phyloP scores from a whole-genome alignment of 2,113 vertebrate species.

The Gallinago jamesoni region DNA sequence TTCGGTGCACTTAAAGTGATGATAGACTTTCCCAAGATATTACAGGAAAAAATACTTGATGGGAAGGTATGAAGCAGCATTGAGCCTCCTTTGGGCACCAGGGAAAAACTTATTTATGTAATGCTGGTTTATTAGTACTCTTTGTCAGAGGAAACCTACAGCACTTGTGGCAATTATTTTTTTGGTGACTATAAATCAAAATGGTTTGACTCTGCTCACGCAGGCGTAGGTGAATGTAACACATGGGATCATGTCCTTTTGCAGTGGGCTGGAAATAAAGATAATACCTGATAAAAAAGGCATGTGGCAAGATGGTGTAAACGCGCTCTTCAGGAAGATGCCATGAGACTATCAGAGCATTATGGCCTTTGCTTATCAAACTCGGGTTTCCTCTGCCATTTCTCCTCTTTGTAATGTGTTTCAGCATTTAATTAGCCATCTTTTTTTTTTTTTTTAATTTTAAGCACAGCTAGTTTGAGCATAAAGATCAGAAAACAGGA shows the following conservation, averaged over 20 bases:
- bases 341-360: neutral
- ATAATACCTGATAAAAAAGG: neutral
- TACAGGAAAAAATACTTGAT: neutral
- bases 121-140: neutral
- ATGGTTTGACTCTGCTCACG: neutral
- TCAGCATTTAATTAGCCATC: neutral
- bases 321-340: neutral
- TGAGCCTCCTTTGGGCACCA: neutral
- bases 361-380: neutral
- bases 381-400: neutral
- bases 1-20: neutral
- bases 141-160: neutral
- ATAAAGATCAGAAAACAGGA: conserved; percentile 46
- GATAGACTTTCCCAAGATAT: neutral
- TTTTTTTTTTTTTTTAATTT: neutral
- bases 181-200: no score
- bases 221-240: neutral
- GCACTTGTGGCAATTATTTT: no score
- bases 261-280: neutral
- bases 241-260: neutral
- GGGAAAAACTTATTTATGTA: neutral
- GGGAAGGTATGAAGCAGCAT: neutral
- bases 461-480: conserved; percentile 32
- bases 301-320: neutral
- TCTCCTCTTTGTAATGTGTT: neutral